A percentile compares a stretch with the other conserved stretches of the same genome.
Evolutionary conservation across 1,140 invertebrate genomes (phyloP).

Genomic region (Pentalonia nigronervosa): DNA sequence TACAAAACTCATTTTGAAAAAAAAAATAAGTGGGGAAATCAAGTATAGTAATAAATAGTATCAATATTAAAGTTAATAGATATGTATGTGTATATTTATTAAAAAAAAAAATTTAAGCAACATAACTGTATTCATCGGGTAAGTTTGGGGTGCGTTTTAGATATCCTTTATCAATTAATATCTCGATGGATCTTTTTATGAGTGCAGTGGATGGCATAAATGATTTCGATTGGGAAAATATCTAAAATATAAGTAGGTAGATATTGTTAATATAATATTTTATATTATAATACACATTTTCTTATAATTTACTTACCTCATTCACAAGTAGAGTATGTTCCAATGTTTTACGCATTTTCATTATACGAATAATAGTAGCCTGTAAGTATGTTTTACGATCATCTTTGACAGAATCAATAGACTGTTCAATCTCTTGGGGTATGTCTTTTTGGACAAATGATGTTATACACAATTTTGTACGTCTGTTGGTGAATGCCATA

Average conservation of each 20-base stretch:
- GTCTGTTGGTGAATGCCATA: constrained; percentile 86
- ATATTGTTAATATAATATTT: constrained; percentile 16
- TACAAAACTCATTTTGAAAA: no score
- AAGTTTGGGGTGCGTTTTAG: constrained; percentile 90
- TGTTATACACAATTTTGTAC: constrained; percentile 92
- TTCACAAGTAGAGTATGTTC: constrained; percentile 94
- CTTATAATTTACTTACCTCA: constrained; percentile 74
- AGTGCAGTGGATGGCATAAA: constrained; percentile 94
- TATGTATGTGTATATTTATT: no score
- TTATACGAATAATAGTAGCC: constrained; percentile 94
- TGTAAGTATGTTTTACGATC: constrained; percentile 97
- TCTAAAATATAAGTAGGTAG: constrained; percentile 67
- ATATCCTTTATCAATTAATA: constrained; percentile 97
- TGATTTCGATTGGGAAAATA: constrained; percentile 85
- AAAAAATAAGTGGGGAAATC: no score
- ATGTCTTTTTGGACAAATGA: constrained; percentile 84
- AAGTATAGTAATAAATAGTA: no score
- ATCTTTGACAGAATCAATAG: constrained; percentile 89
- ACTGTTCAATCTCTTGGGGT: constrained; percentile 84
- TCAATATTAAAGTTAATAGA: no score
- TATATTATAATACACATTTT: neutral
- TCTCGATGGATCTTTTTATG: constrained; percentile 98
- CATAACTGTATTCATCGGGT: constrained; percentile 95
- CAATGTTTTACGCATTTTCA: constrained; percentile 90
- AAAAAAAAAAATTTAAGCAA: constrained; percentile 69